Evolutionary conservation across 2,113 vertebrate species (phyloP), one percentile per base, ranked within the genome.

Genomic region (Onychorhynchus coronatus): DNA sequence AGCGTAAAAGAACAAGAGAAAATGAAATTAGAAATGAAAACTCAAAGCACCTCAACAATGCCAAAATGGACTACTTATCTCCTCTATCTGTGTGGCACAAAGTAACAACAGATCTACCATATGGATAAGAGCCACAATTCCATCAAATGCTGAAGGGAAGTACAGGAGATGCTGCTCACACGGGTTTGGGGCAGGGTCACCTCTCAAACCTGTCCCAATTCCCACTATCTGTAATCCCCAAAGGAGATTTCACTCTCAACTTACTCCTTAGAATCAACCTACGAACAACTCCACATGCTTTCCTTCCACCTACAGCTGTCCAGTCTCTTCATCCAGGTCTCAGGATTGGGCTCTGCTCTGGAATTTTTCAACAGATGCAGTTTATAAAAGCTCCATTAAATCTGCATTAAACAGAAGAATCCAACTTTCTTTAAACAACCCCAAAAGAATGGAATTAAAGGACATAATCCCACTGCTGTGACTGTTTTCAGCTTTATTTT

Each of bases 131-230:
- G 28, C 25, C 72, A 78, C 70, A 37, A 2, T 11, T 49, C 88
- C 85, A 83, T 4, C 49, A 25, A 70, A 66, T 5, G 23, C 11
- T 24, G 6, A 0, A 41, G 63, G 39, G 28, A 44, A 62, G 50
- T 0, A 31, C 46, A 28, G 41, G 44, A 37, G 3, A 19, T 5
- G 7, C 21, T 2, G 4, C 23, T 12, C 3, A 14, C 0, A 0
- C 0, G 4, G 16, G 12, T 27, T 9, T 62, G n/a, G 73, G 73
- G 42, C 35, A 70, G 16, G 1, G 9, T 0, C 3, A 55, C 12
- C 30, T 56, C 80, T 73, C 28, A 22, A 30, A 62, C 8, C 25
- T 24, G 63, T 20, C 30, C 8, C 14, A 9, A 0, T 41, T 63
- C 68, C 44, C 70, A 52, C 41, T 41, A 1, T 11, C 39, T 68